Evolutionary conservation across 2,888 invertebrate genomes (phyloP), one percentile per base, ranked within the genome.

Genomic region (Colletes collaris): DNA sequence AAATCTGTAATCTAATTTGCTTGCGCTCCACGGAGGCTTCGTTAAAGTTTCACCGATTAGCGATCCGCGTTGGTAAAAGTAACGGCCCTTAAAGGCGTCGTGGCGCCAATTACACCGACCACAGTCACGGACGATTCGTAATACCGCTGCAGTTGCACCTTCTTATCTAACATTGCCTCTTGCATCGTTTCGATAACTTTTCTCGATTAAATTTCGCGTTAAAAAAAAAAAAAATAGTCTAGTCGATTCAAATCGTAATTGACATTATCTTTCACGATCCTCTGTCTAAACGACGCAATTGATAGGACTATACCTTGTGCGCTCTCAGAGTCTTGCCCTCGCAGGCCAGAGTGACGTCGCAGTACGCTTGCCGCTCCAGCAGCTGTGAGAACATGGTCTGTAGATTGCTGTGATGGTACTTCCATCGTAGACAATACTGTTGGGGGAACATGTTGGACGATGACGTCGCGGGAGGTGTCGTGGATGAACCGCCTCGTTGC

Each of bases 371-470:
- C 92, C 97, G 93, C 91, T 97, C 97, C 77, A 98, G 93, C 74
- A 98, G 94, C 93, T 97, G 97, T 70, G 97, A 97, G 93, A 97
- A 97, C 96, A 97, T 97, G 49, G 96, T 97, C 94, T 97, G 97
- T 86, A 98, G 95, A 93, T 98, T 98, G 85, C 96, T 96, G 93
- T 97, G 97, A 93, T 98, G 98, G 93, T 98, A 97, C 92, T 97
- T 98, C 98, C 98, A 98, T 93, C 97, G 94, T 88, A 98, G 94
- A 92, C 98, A 98, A 94, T 98, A 98, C 93, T 98, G 97, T 94
- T 98, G 98, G 72, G 97, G 96, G 94, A 96, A 94, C 96, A 97
- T 97, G 93, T 94, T 93, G 83, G 82, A 58, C 68, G 85, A 76
- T 76, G 86, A 84, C 67, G 81, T 79, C 76, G 84, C 83, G 74